Base-by-base conservation (phyloP, 2,888 invertebrate genomes). In the Malthinus flaveolus region DNA sequence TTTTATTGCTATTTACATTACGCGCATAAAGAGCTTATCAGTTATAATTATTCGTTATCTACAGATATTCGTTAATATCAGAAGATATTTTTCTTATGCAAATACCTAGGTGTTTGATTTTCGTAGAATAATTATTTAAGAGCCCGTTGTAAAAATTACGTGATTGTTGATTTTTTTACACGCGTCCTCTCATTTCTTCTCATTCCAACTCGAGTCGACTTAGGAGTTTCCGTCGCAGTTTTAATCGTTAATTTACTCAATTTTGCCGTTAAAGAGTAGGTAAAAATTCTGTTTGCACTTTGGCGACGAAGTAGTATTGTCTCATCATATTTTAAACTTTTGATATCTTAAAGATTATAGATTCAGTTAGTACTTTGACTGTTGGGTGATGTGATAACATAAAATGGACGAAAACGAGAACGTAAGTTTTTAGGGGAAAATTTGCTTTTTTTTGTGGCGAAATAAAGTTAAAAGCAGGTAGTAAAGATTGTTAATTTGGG, bases 21-120 rank as follows among this genome's bases (percentile, higher is more conserved):
- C 39, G 34, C 51, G 32, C 35, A 52, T 59, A 55, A 54, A 42
- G 45, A 49, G 47, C 57, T 63, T 65, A 65, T 65, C 65, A 65
- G 56, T 59, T 54, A 59, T 61, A 63, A 65, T 62, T 60, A 63
- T 56, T 53, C 59, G 62, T 61, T 63, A 65, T 63, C 65, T 62
- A 60, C 58, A 61, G 61, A 63, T 65, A 63, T 65, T 63, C 61
- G 61, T 65, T 65, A 63, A 65, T 65, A 59, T 62, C 58, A 56
- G 59, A 63, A 62, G 55, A 61, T 55, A 55, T 55, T 55, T 48
- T 51, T 48, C 57, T 61, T 61, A 48, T 35, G 13, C 45, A 61
- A 61, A 61, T 47, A 61, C 32, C 12, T 58, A 34, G 55, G 56
- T 61, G 58, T 61, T 61, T 61, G 61, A 61, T 61, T 61, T 61